Evolutionary conservation across 2,113 vertebrate species (phyloP), one percentile per base, ranked within the genome.

Genomic region (Perca flavescens): DNA sequence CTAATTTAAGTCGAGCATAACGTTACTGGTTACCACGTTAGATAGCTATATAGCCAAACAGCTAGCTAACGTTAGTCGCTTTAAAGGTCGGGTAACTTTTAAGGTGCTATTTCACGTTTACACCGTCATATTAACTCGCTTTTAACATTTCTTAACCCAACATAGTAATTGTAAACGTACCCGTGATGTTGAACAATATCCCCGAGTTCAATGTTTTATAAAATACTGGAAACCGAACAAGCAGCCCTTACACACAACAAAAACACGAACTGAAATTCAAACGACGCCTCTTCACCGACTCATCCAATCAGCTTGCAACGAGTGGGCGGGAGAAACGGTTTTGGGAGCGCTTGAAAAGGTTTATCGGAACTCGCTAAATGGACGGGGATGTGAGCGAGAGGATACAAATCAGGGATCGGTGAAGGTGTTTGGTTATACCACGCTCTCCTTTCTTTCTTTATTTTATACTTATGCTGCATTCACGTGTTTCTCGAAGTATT

Each of bases 301-400:
- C 46, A 40, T 21, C 91, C 91, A 91, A 92, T 89, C 73, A 84
- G 58, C 21, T 28, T 50, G 1, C 15, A 50, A 1, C 5, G n/a
- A 10, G 34, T 28, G 56, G 69, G 54, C 52, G 52, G 21, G 68
- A 0, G 1, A 12, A 17, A 21, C 0, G 0, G 0, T 40, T 34
- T 13, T 14, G 22, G 82, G 21, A 22, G 52, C 62, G 67, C n/a
- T 79, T 16, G 66, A 15, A 66, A 6, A 17, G 2, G 0, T 0
- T 0, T 9, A 8, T 15, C 11, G 0, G 0, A 0, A 17, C 15
- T 49, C 17, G 2, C 3, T 13, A 1, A 15, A 0, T 6, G 34
- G 80, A 76, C 52, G 85, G 84, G 7, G 9, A 47, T 31, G 4
- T 21, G 3, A 46, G 21, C 22, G 1, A 19, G 10, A 43, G 40